phyloP scores from a whole-genome alignment of 2,797 vertebrate species.

The Nannoperca australis region DNA sequence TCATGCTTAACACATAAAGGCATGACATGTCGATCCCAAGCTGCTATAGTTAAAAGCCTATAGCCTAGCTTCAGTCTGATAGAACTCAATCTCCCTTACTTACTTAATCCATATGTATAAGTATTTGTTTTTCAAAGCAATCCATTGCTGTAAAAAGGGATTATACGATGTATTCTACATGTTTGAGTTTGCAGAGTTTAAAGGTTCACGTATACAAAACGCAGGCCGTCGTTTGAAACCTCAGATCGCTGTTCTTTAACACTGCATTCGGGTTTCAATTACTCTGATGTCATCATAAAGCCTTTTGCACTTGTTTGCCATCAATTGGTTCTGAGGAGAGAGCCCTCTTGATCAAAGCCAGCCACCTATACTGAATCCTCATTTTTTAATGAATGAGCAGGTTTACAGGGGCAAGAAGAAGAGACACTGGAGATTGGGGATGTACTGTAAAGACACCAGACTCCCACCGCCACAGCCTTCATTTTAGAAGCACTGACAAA shows the following conservation, averaged over 20 bases:
- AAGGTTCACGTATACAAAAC: background rate
- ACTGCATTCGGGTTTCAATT: slow-evolving; percentile 25
- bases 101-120: slow-evolving; percentile 16
- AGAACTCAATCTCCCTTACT: slow-evolving; percentile 15
- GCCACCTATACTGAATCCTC: slow-evolving; percentile 46
- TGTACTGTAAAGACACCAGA: slow-evolving; percentile 55
- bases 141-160: background rate
- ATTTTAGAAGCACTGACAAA: slow-evolving; percentile 78
- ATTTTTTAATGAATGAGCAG: slow-evolving; percentile 50
- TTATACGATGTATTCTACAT: background rate
- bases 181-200: background rate
- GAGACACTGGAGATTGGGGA: slow-evolving; percentile 47
- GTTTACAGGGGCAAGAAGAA: slow-evolving; percentile 55
- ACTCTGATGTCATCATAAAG: slow-evolving; percentile 17
- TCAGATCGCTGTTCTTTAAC: slow-evolving; percentile 8
- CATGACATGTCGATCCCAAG: background rate
- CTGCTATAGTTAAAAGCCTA: background rate
- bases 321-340: slow-evolving; percentile 17
- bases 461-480: slow-evolving; percentile 73
- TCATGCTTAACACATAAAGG: background rate
- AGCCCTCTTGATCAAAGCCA: slow-evolving; percentile 71
- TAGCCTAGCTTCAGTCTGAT: slow-evolving; percentile 1
- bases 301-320: slow-evolving; percentile 25
- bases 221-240: slow-evolving; percentile 4
- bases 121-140: background rate